Evolutionary conservation across 1,140 invertebrate genomes (phyloP), one percentile per base, ranked within the genome.

Genomic region (Drosophila lowei): DNA sequence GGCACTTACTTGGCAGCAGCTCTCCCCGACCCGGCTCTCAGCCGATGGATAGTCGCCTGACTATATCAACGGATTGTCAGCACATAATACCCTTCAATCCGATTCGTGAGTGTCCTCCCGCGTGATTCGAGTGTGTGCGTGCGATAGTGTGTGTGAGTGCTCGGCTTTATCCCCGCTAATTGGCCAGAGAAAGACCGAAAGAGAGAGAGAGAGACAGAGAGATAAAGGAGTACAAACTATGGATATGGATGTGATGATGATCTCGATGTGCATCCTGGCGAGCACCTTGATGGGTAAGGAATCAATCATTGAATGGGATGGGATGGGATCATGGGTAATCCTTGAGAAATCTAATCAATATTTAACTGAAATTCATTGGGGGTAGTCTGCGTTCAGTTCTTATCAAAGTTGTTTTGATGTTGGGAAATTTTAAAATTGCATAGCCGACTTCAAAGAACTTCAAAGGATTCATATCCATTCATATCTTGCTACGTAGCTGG

Each of bases 241-340:
- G 72, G 60, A 76, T 73, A 80, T 72, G 79, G 54, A 63, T 44
- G 60, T 71, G 53, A 38, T 34, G 15, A 58, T 58, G 56, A 38
- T 63, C 62, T 55, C 60, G n/a, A n/a, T 66, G 18, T 49, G 53
- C 43, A 23, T 54, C 6, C 61, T 77, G 47, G 48, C 47, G 34
- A 21, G 61, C 5, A 43, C 56, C 53, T 30, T 61, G 30, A 48
- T 53, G 59, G 81, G 81, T 86, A 88, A 86, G 81, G 83, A 75
- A 23, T 34, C 34, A 6, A 6, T 28, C 25, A 28, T 28, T 54
- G 18, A n/a, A 46, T 23, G 21, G 56, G 2, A 42, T 47, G 13
- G 7, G 6, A 28, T 28, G 25, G 6, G 5, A 25, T 18, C 18
- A 18, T 18, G 5, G 23, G 3, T 28, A 21, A 16, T 13, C 13